Percentiles rank a stretch among this genome's conserved stretches.
Evolutionary conservation across 1,140 invertebrate species (phyloP).

Genomic region (Pseudobourletiella spinata): DNA sequence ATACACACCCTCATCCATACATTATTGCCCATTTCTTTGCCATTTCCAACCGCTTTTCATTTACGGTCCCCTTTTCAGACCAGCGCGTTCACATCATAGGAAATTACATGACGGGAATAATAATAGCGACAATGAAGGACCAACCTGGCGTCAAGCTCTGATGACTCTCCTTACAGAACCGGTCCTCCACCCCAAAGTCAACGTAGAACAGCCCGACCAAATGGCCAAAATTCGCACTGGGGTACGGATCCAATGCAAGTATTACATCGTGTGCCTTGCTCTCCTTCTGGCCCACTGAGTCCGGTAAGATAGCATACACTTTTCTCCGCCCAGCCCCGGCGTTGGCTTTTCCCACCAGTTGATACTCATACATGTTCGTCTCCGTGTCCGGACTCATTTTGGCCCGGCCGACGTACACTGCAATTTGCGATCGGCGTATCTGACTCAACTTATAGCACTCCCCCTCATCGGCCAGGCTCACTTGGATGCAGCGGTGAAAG

Average conservation of each 20-base stretch:
- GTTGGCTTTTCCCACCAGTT: not conserved
- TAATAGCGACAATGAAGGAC: too few species aligned
- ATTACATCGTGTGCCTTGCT: conserved; percentile 42
- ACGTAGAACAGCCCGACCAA: conserved; percentile 46
- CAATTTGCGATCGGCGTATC: conserved; percentile 5
- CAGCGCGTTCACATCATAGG: too few species aligned
- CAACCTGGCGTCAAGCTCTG: conserved; percentile 28
- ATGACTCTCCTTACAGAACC: conserved; percentile 25
- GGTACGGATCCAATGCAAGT: conserved; percentile 47
- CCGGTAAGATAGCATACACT: conserved; percentile 41
- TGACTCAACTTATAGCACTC: conserved; percentile 27
- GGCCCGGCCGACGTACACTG: conserved; percentile 26
- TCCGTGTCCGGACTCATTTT: not conserved
- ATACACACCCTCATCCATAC: too few species aligned
- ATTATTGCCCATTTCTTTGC: too few species aligned
- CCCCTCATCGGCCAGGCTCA: conserved; percentile 25
- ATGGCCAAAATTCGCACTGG: conserved; percentile 46
- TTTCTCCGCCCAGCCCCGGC: conserved; percentile 8
- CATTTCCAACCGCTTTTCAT: too few species aligned
- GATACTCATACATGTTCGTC: not conserved
- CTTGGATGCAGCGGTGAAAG: conserved; percentile 22
- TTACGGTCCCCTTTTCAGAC: too few species aligned
- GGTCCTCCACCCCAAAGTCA: conserved; percentile 36
- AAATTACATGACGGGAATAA: too few species aligned
- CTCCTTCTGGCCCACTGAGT: conserved; percentile 39